Conservation (phyloP, 2,797 vertebrate genomes). For the Pelobates cultripes region DNA sequence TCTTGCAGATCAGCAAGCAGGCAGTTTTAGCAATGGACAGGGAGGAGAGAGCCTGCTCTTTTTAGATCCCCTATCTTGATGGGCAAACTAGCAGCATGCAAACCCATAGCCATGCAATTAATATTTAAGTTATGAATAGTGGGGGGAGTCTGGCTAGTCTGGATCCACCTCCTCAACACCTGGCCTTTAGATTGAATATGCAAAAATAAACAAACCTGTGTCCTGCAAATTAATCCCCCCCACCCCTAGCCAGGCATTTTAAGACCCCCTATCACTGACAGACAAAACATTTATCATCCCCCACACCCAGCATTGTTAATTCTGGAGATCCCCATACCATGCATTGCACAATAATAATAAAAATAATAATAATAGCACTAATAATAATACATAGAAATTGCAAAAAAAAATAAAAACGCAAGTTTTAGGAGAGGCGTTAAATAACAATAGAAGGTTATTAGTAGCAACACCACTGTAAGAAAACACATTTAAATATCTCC, state of each 20-base stretch:
- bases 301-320: no score
- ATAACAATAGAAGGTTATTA: slow-evolving; percentile 31
- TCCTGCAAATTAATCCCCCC: slow-evolving; percentile 1
- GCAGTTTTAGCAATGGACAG: neutral
- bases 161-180: slow-evolving; percentile 36
- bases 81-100: slow-evolving; percentile 2
- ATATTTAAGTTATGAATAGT: slow-evolving; percentile 38
- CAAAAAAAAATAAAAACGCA: neutral
- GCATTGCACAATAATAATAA: no score
- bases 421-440: no score
- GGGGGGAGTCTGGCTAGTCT: slow-evolving; percentile 17
- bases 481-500: no score
- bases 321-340: no score
- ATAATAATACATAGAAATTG: neutral
- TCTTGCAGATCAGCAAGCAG: slow-evolving; percentile 40
- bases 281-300: no score
- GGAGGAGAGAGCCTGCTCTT: neutral
- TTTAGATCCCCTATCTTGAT: neutral
- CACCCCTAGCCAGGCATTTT: neutral
- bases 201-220: slow-evolving; percentile 51
- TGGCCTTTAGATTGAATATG: slow-evolving; percentile 47
- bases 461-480: neutral
- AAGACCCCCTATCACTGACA: neutral
- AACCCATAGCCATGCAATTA: slow-evolving; percentile 24
- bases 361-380: no score